Conservation (phyloP, 2,113 vertebrate species). For the Eptesicus fuscus region DNA sequence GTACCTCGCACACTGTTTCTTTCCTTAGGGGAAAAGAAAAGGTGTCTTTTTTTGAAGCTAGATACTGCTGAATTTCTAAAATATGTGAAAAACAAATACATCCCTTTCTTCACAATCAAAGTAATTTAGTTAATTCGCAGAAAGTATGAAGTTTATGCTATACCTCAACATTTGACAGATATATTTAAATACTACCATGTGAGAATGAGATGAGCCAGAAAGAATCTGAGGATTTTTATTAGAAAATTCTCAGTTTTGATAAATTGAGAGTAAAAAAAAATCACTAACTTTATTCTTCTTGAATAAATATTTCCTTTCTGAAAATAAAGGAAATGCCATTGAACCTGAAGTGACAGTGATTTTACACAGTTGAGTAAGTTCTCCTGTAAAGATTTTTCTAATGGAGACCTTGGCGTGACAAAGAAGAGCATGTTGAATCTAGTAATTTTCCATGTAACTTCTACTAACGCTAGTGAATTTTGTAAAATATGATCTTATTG, state of each 20-base stretch:
- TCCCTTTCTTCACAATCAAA: neutral
- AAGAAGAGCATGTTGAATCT: neutral
- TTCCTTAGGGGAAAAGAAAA: neutral
- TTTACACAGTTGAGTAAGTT: neutral
- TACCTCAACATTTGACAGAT: neutral
- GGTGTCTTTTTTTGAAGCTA: neutral
- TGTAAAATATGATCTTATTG: neutral
- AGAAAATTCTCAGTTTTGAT: neutral
- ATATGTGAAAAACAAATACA: neutral
- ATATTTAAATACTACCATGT: neutral
- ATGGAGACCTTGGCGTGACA: neutral
- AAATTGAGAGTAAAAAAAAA: neutral
- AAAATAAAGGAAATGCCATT: slow-evolving; percentile 14
- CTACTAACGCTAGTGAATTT: neutral
- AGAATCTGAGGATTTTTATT: neutral
- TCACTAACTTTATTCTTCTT: neutral
- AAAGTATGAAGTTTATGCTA: neutral
- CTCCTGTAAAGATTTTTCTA: neutral
- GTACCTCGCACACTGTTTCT: neutral
- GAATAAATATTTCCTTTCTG: slow-evolving; percentile 15
- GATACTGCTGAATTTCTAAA: neutral
- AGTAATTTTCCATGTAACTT: neutral
- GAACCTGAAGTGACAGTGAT: neutral
- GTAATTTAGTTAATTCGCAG: neutral
- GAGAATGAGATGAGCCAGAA: neutral